Evolutionary conservation across 2,113 vertebrate species (phyloP), one percentile per base, ranked within the genome.

Genomic region (Hipposideros armiger): DNA sequence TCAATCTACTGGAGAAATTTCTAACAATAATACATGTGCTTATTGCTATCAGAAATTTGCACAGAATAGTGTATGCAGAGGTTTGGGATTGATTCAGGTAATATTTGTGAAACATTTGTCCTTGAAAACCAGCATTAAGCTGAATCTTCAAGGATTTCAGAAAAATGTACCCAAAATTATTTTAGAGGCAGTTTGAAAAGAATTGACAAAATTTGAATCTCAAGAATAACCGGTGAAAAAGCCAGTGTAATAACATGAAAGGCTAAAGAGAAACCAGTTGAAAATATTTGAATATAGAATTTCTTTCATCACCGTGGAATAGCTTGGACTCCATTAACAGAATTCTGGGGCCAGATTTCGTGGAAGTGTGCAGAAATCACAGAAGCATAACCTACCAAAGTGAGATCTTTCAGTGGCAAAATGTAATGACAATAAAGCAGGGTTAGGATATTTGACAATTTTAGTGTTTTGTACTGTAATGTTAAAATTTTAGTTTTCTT

Each of bases 201-300:
- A 95, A 92, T 82, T 74, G 20, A 32, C 77, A 78, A 80, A 36
- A 80, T 91, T 50, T 87, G 42, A 87, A 94, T 89, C 56, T 56
- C 58, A 91, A 81, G 45, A 77, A 77, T 52, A 82, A 95, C 82
- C 40, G 9, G 54, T 28, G 15, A 87, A 50, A 78, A 92, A 89
- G 82, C n/a, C 66, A 76, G 40, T 76, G 4, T n/a, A 52, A 93
- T 76, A 90, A 52, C 32, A 83, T 36, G 67, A 62, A 40, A 47
- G 64, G 74, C 3, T 74, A 69, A 90, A 77, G 56, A 86, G 10
- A 87, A 81, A 70, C 5, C 16, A 66, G 15, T 82, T 64, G 42
- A 64, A 69, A 62, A 87, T 42, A 94, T 87, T 78, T 73, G 26
- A 83, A 40, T 81, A 88, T 36, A 20, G 7, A 87, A 84, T 91